Evolutionary conservation across 2,888 invertebrate genomes (phyloP).

Genomic region (Eupithecia exiguata): DNA sequence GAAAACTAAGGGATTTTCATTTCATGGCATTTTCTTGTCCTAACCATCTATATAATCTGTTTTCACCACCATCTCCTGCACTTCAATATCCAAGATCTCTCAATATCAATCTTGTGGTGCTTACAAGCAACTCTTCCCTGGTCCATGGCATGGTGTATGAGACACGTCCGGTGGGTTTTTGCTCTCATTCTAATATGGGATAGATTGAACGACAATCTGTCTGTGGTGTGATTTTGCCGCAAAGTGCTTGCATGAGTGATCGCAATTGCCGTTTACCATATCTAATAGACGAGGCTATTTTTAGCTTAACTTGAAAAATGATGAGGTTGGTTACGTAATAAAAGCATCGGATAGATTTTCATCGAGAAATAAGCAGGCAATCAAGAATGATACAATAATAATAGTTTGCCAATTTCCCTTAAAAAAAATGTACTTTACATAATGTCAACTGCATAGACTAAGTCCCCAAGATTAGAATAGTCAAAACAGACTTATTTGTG

Average conservation of each 20-base stretch:
- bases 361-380: not conserved
- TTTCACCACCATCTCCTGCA: conserved; percentile 6
- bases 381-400: not conserved
- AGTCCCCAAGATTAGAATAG: not conserved
- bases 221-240: conserved; percentile 33
- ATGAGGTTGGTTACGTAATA: not conserved
- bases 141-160: conserved; percentile 25
- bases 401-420: not conserved
- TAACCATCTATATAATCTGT: not conserved
- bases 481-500: not conserved
- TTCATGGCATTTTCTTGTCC: not conserved
- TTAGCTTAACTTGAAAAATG: not conserved
- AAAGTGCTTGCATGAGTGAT: conserved; percentile 25
- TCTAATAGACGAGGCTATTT: not conserved
- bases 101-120: conserved; percentile 26
- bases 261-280: conserved; percentile 15
- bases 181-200: conserved; percentile 26
- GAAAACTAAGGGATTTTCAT: not conserved
- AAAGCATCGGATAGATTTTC: not conserved
- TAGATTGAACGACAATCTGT: conserved; percentile 26
- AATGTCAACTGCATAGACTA: not conserved
- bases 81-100: conserved; percentile 15
- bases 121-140: conserved; percentile 18
- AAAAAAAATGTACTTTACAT: not conserved
- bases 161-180: conserved; percentile 34